Percentiles rank a stretch among this genome's conserved stretches.
phyloP scores from a whole-genome alignment of 2,888 invertebrate species.

The Perithous albicinctus region DNA sequence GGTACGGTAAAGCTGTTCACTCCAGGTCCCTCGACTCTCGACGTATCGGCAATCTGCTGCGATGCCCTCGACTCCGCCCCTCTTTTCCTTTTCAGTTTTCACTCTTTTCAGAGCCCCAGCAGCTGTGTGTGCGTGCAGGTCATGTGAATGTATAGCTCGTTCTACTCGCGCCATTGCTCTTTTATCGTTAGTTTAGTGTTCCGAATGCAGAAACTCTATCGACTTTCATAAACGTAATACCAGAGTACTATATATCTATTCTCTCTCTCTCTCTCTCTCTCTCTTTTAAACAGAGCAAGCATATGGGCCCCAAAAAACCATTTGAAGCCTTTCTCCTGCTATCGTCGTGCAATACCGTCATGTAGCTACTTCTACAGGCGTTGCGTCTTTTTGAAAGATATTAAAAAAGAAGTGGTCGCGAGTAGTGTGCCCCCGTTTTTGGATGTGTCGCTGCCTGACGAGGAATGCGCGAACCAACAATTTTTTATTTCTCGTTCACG shows the following conservation, averaged over 20 bases:
- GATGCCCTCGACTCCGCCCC: background rate
- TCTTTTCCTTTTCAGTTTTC: conserved; percentile 31
- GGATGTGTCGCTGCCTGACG: conserved; percentile 75
- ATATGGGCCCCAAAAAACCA: conserved; percentile 22
- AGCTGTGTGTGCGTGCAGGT: background rate
- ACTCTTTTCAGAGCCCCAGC: conserved; percentile 19
- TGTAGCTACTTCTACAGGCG: background rate
- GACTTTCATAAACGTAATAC: conserved; percentile 35
- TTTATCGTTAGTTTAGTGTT: conserved; percentile 18
- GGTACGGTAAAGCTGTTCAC: background rate
- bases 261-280: background rate
- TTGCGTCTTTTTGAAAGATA: conserved; percentile 52
- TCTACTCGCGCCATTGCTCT: conserved; percentile 33
- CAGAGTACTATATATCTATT: background rate
- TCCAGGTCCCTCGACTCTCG: too few relatives aligned
- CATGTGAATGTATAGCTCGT: background rate
- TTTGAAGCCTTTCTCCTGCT: conserved; percentile 11
- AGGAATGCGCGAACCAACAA: conserved; percentile 80
- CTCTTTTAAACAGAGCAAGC: background rate
- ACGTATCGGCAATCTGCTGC: background rate
- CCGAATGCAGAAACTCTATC: conserved; percentile 13
- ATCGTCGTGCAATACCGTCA: background rate
- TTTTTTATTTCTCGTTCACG: conserved; percentile 82
- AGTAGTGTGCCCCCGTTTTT: conserved; percentile 54
- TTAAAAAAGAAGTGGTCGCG: conserved; percentile 43